These are phyloP conservation scores for Naja naja DNA, from an alignment of 2,113 vertebrate genomes.

Conservation along the genomic window DNA sequence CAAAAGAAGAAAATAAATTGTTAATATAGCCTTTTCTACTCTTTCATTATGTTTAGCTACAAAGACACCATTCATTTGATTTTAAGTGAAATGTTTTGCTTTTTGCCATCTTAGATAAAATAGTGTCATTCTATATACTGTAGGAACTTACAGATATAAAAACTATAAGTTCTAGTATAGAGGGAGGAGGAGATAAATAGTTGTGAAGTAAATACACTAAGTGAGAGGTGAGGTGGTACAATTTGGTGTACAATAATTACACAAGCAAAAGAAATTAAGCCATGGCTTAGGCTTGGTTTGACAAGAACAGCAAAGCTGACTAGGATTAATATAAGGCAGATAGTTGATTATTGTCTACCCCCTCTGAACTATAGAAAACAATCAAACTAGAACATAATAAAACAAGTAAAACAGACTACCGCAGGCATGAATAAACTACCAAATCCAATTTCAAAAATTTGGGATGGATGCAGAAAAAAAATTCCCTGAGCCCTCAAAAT, in stretches of 20 bases:
- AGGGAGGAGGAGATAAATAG: not conserved
- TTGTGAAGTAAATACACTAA: not conserved
- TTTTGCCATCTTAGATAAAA: not conserved
- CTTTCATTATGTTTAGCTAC: not conserved
- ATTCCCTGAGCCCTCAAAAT: not conserved
- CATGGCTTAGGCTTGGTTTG: not conserved
- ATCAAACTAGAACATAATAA: not conserved
- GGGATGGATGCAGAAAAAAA: not conserved
- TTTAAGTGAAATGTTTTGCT: not conserved
- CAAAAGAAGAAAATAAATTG: not conserved
- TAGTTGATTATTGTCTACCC: not conserved
- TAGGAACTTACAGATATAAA: too few species aligned
- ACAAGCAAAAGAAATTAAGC: not conserved
- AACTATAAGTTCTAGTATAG: not conserved
- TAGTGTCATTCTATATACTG: not conserved
- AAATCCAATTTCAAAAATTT: not conserved
- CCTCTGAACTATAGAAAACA: not conserved
- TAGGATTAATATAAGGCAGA: not conserved
- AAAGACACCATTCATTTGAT: not conserved
- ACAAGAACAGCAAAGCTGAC: not conserved
- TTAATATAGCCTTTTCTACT: not conserved
- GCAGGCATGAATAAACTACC: not conserved
- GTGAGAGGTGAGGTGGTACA: not conserved
- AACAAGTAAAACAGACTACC: not conserved
- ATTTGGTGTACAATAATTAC: not conserved